Conservation (phyloP, 2,888 invertebrate genomes). For the Pterostichus madidus region DNA sequence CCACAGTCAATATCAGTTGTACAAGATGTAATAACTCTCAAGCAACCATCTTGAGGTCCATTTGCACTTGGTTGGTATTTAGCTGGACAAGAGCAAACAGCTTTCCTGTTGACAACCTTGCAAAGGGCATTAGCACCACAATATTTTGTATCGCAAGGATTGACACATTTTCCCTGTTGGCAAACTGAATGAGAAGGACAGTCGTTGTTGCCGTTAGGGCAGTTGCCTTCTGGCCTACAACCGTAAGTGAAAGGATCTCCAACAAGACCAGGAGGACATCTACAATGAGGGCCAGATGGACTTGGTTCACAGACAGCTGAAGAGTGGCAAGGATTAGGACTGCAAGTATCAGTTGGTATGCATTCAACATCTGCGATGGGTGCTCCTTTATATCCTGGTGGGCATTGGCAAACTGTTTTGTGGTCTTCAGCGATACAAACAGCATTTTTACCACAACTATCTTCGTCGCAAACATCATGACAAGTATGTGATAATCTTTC, state of each 20-base stretch:
- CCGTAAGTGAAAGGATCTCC: conserved; percentile 88
- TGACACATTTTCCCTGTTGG: conserved; percentile 84
- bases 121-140: conserved; percentile 92
- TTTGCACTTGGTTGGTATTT: conserved; percentile 86
- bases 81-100: conserved; percentile 88
- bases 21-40: conserved; percentile 85
- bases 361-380: conserved; percentile 92
- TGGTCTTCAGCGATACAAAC: conserved; percentile 93
- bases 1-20: conserved; percentile 86
- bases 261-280: conserved; percentile 86
- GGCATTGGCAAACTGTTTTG: conserved; percentile 90
- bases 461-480: conserved; percentile 88
- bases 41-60: conserved; percentile 84
- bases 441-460: conserved; percentile 91
- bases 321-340: conserved; percentile 89
- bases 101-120: conserved; percentile 86
- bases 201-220: conserved; percentile 85
- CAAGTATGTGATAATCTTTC: conserved; percentile 91
- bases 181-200: conserved; percentile 89
- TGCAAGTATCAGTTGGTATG: conserved; percentile 84
- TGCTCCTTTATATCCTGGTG: conserved; percentile 89
- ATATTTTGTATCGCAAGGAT: conserved; percentile 87
- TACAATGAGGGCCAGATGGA: conserved; percentile 86
- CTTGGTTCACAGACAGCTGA: conserved; percentile 88
- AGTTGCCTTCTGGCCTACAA: conserved; percentile 89